Base-by-base conservation (phyloP, 2,797 vertebrate genomes). In the Tenualosa ilisha region DNA sequence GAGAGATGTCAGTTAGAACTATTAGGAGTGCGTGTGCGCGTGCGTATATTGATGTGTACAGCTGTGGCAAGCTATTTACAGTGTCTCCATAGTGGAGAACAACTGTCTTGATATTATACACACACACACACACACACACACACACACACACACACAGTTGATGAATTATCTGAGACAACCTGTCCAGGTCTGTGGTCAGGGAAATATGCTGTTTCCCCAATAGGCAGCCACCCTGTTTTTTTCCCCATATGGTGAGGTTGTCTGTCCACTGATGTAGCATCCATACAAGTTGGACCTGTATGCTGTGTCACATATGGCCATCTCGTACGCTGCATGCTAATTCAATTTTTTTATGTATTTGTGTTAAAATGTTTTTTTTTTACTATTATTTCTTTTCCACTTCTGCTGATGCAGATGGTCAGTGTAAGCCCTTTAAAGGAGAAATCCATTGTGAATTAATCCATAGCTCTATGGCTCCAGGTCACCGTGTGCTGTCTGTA, bases 351-450 rank as follows among this genome's bases (percentile, higher is more conserved):
- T n/a, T 61, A 5, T 17, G 0, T 56, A 20, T 56, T 0, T 54
- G 0, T 53, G n/a, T 54, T 54, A 54, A 13, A 2, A 15, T 61
- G 22, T n/a, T n/a, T 22, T n/a, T n/a, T n/a, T n/a, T n/a, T n/a
- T n/a, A n/a, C n/a, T n/a, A n/a, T n/a, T n/a, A n/a, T 61, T 61
- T 61, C 1, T n/a, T 61, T n/a, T 61, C 1, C n/a, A 3, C 37
- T 40, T 46, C 72, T 79, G 72, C 72, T 46, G 40, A 79, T 37
- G 15, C 72, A 79, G 22, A 79, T 79, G 72, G 72, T 79, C 72
- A 79, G 37, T 79, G 72, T 59, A 24, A n/a, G 56, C 9, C 11
- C 51, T 54, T 54, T 54, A 46, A 6, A 3, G 43, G 43, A 46
- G 43, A 46, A 46, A 46, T 46, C 6, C 6, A 13, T n/a, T n/a